Conservation (phyloP, 1,140 invertebrate species). For the Andrena cerasifolii region DNA sequence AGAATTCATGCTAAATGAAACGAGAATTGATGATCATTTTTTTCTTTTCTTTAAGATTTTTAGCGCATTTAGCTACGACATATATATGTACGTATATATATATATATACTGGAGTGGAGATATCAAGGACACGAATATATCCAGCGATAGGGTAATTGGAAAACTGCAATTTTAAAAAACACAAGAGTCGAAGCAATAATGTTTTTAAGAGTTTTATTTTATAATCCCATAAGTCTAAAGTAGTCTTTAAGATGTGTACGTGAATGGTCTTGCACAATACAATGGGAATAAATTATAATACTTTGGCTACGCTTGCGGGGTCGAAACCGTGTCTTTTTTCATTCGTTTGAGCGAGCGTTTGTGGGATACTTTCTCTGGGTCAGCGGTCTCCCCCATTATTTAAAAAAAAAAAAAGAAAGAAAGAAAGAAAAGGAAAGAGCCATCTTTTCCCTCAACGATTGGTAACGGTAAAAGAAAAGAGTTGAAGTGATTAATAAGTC, state of each 20-base stretch:
- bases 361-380: conserved; percentile 54
- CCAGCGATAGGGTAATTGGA: conserved; percentile 42
- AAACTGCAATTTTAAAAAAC: conserved; percentile 51
- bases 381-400: conserved; percentile 63
- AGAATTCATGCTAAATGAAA: conserved; percentile 56
- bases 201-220: conserved; percentile 81
- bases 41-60: conserved; percentile 40
- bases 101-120: conserved; percentile 27
- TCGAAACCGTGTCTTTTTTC: conserved; percentile 73
- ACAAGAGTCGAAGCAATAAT: conserved; percentile 65
- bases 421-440: conserved; percentile 42
- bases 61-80: conserved; percentile 36
- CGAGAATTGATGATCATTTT: conserved; percentile 41
- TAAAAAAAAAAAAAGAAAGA: conserved; percentile 47
- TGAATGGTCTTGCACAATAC: conserved; percentile 81
- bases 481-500: conserved; percentile 47
- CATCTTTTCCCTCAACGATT: conserved; percentile 64
- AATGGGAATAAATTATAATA: conserved; percentile 83
- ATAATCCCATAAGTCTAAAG: conserved; percentile 82
- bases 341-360: conserved; percentile 69
- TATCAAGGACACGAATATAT: conserved; percentile 40
- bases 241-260: conserved; percentile 80
- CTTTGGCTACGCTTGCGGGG: conserved; percentile 80
- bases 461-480: conserved; percentile 50
- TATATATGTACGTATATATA: too few relatives aligned